Evolutionary conservation across 1,140 invertebrate species (phyloP), one percentile per base, ranked within the genome.

Genomic region (Scaptomyza pallida): DNA sequence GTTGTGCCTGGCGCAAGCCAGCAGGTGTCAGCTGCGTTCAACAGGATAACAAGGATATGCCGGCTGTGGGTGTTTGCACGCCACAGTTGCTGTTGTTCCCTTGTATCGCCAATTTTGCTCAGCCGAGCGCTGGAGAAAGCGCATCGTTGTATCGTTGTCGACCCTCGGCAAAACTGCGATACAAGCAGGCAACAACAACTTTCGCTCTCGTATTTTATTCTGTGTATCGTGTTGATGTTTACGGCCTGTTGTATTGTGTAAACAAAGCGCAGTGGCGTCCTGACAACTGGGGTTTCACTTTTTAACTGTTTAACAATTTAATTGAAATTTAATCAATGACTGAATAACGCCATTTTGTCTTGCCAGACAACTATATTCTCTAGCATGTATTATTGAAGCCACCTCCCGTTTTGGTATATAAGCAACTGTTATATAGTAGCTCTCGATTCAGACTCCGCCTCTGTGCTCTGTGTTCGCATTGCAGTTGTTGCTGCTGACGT

Each of bases 221-320:
- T 55, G 77, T 55, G 77, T 73, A 81, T 83, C 78, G 75, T 75
- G 63, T 81, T 81, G 70, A 70, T 59, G 56, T 47, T 70, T 60
- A 26, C 52, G 47, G 63, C 69, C 62, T 60, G 75, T 68, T 77
- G 75, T 82, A 60, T 67, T 67, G 74, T 48, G 60, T 90, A 90
- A 90, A 90, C 89, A 90, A 90, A 72, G 50, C 15, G 48, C 89
- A 90, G 89, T 56, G 89, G 75, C 70, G 89, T 72, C 72, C 44
- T 15, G 62, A 45, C 3, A 8, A 21, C 17, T n/a, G 43, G 78
- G 82, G 64, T 40, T 50, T 9, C 17, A 1, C 9, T 23, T 2
- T 9, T 17, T 8, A 37, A 75, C 47, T 60, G 37, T 48, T 77
- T 40, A 30, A 6, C 26, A 8, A 9, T 23, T 52, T 9, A 5